Conservation (phyloP, 2,113 vertebrate species). For the Ctenodactylus gundi region DNA sequence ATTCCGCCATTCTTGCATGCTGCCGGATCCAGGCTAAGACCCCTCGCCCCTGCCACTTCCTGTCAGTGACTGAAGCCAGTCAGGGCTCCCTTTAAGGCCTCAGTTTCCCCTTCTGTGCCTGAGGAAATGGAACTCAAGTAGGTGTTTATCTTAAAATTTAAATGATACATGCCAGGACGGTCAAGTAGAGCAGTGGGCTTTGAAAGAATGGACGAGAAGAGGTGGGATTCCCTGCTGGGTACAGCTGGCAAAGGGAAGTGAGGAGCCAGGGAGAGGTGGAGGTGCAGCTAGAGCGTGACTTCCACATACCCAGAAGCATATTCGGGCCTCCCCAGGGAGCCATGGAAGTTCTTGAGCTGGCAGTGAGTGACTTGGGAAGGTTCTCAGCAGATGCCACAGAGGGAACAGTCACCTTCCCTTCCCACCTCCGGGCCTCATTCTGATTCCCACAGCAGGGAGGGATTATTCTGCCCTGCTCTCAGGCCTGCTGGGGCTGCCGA, state of each 20-base stretch:
- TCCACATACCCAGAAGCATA: background rate
- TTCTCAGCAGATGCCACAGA: background rate
- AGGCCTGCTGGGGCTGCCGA: background rate
- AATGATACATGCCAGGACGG: background rate
- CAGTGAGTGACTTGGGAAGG: background rate
- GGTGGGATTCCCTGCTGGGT: accelerated
- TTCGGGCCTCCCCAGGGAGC: background rate
- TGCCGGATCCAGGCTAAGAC: background rate
- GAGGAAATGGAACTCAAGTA: background rate
- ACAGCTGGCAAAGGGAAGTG: background rate
- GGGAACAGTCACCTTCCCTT: background rate
- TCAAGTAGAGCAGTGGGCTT: background rate
- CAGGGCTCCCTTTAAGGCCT: background rate
- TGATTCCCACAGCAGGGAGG: background rate
- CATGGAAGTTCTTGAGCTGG: background rate
- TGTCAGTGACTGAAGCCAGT: background rate
- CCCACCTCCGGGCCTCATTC: background rate
- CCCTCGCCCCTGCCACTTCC: background rate
- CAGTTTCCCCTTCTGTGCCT: constrained; percentile 23
- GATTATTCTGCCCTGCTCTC: background rate
- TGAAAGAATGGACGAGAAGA: background rate
- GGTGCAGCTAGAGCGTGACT: background rate
- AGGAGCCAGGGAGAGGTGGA: background rate
- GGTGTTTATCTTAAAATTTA: background rate
- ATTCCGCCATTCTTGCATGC: background rate